Evolutionary conservation across 2,113 vertebrate genomes (phyloP).

Genomic region (Pseudorhombus dupliciocellatus): DNA sequence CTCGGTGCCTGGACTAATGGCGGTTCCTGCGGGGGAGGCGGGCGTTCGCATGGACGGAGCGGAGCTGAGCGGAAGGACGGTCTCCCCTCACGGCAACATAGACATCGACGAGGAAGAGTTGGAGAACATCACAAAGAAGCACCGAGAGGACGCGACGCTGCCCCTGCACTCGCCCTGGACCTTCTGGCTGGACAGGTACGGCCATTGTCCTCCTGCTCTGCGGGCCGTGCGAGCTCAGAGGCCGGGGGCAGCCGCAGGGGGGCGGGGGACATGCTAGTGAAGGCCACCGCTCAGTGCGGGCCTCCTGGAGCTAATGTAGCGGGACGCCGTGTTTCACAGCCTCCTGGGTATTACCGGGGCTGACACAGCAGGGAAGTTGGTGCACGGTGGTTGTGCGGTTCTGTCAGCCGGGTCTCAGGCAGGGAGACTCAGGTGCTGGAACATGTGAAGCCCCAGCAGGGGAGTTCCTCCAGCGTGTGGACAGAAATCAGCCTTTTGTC

Average conservation of each 20-base stretch:
- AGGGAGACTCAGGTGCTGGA: no score
- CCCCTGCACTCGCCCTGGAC: slow-evolving; percentile 84
- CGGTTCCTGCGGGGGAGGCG: slow-evolving; percentile 67
- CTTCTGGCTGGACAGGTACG: slow-evolving; percentile 84
- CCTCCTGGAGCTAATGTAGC: slow-evolving; percentile 36
- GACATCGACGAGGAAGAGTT: slow-evolving; percentile 84
- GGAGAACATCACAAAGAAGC: slow-evolving; percentile 80
- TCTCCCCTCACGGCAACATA: slow-evolving; percentile 71
- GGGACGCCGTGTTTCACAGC: not conserved
- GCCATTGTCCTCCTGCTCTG: not conserved
- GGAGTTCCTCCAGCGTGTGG: no score
- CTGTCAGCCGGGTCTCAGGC: no score
- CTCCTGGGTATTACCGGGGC: not conserved
- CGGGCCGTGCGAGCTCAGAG: not conserved
- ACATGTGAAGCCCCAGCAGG: no score
- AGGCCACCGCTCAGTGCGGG: slow-evolving; percentile 59
- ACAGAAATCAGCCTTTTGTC: no score
- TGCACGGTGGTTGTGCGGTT: no score
- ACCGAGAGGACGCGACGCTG: slow-evolving; percentile 73
- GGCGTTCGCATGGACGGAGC: slow-evolving; percentile 72
- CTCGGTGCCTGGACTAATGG: slow-evolving; percentile 59
- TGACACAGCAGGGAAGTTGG: not conserved
- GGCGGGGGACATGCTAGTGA: not conserved
- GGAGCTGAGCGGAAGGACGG: slow-evolving; percentile 65
- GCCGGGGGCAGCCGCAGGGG: not conserved